Percentiles rank a stretch among this genome's conserved stretches.
phyloP scores from a whole-genome alignment of 2,888 invertebrate species.

The Clistopyga incitator region DNA sequence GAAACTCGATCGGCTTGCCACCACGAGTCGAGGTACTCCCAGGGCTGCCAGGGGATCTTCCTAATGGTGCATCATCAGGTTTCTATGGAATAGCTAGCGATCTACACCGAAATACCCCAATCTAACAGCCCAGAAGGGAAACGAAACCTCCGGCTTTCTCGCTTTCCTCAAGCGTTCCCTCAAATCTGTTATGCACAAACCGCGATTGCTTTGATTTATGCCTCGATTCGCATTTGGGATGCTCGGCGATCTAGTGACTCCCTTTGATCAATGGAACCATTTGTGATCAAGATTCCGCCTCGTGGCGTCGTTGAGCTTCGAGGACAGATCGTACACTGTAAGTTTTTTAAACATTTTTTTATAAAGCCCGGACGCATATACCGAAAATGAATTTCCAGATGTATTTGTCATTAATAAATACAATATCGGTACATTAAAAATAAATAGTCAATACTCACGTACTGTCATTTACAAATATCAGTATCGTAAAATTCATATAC shows the following conservation, averaged over 20 bases:
- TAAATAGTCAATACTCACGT: no score
- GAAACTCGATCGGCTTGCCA: conserved; percentile 52
- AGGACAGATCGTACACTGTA: not conserved
- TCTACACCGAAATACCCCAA: conserved; percentile 23
- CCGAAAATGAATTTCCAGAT: no score
- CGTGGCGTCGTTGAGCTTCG: not conserved
- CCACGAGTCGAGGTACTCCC: conserved; percentile 8
- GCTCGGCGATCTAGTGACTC: not conserved
- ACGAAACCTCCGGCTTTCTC: not conserved
- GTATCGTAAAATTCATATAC: no score
- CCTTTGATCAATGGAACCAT: conserved; percentile 26
- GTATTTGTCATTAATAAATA: no score
- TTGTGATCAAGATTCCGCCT: conserved; percentile 15
- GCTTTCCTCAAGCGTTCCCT: not conserved
- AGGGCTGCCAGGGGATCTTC: conserved; percentile 24
- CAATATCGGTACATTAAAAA: no score
- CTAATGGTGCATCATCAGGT: conserved; percentile 58
- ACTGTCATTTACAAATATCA: no score
- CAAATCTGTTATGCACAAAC: not conserved
- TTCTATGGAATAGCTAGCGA: conserved; percentile 32
- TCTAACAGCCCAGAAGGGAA: not conserved
- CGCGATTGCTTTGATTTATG: conserved; percentile 32
- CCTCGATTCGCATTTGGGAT: not conserved
- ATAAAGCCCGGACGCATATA: no score
- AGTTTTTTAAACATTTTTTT: no score